A percentile compares a stretch with the other conserved stretches of the same genome.
phyloP scores from a whole-genome alignment of 2,113 vertebrate genomes.

The Felis chaus region DNA sequence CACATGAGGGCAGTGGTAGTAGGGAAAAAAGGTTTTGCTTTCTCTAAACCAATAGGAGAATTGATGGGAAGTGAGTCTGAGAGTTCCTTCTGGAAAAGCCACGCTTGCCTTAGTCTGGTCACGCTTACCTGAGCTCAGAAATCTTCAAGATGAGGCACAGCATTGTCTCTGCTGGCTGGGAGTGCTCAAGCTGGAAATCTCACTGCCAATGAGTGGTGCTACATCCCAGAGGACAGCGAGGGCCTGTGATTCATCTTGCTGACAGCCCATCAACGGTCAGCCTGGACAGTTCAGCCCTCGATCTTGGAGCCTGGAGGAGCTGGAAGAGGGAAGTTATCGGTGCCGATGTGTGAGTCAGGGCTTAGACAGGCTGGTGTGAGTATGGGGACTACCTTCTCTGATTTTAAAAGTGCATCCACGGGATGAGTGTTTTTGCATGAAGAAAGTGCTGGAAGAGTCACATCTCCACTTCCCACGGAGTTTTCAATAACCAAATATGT shows the following conservation, averaged over 20 bases:
- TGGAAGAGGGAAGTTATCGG: neutral
- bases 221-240: neutral
- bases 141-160: neutral
- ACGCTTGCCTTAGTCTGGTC: neutral
- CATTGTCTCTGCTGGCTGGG: neutral
- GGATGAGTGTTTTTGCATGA: neutral
- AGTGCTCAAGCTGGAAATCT: neutral
- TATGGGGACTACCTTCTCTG: neutral
- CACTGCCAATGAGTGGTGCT: fast-evolving
- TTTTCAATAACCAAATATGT: neutral
- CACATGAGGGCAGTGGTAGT: neutral
- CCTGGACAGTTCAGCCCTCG: neutral
- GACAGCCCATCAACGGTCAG: neutral
- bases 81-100: neutral
- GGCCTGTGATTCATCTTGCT: no score
- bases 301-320: neutral
- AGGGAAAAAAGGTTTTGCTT: neutral
- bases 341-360: fast-evolving
- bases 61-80: neutral
- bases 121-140: neutral
- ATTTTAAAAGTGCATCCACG: neutral
- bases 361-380: neutral
- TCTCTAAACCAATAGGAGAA: neutral
- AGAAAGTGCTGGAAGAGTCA: neutral
- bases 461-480: neutral